Conservation (phyloP, 2,113 vertebrate species). For the Enhydra lutris region DNA sequence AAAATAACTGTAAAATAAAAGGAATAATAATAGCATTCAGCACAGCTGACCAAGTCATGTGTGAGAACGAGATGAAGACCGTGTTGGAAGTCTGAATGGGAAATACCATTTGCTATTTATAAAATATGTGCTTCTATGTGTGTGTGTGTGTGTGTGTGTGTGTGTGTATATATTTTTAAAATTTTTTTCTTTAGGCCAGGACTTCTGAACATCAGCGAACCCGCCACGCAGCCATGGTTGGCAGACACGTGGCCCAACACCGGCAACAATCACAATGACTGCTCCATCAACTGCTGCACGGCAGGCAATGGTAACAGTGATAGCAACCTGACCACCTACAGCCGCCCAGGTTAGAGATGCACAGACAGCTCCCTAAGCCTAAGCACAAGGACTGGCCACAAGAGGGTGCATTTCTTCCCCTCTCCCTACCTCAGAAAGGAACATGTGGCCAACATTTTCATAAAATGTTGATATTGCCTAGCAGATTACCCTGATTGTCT, state of each 20-base stretch:
- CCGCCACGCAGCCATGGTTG: conserved; percentile 94
- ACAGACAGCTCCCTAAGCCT: accelerated
- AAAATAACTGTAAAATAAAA: neutral
- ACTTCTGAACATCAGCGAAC: conserved; percentile 95
- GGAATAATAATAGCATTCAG: neutral
- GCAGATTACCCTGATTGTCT: neutral
- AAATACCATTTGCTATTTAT: neutral
- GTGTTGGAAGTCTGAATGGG: neutral
- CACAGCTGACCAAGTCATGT: neutral
- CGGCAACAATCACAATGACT: conserved; percentile 96
- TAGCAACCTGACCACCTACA: conserved; percentile 96
- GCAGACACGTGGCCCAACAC: conserved; percentile 99
- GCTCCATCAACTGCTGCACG: conserved; percentile 98
- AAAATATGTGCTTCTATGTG: neutral
- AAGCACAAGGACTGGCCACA: too few species aligned
- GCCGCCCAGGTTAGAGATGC: conserved; percentile 92
- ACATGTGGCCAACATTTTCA: neutral
- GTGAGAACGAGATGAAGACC: neutral
- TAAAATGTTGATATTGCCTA: neutral
- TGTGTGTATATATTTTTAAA: conserved; percentile 39
- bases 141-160: too few species aligned
- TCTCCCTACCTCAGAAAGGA: neutral
- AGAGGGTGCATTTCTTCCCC: neutral
- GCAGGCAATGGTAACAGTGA: conserved; percentile 96
- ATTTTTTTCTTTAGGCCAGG: conserved; percentile 88